phyloP scores from a whole-genome alignment of 1,140 invertebrate genomes.

The Macrobrachium nipponense region DNA sequence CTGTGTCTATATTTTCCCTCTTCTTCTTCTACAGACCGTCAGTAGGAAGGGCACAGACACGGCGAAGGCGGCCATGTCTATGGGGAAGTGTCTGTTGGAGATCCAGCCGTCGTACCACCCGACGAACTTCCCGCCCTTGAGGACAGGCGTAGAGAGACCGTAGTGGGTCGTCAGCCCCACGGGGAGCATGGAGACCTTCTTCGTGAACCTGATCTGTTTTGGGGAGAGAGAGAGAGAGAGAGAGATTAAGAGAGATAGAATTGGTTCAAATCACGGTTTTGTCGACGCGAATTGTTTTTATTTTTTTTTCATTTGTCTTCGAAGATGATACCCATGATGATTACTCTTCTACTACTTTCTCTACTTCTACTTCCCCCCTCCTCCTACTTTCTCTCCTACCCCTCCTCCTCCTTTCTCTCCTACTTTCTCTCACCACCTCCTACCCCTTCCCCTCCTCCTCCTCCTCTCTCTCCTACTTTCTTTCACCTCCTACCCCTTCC shows the following conservation, averaged over 20 bases:
- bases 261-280: background rate
- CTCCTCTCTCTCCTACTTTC: too few relatives aligned
- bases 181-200: conserved; percentile 84
- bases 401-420: conserved; percentile 2
- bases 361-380: background rate
- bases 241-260: conserved; percentile 9
- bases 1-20: too few relatives aligned
- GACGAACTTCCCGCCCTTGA: conserved; percentile 76
- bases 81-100: conserved; percentile 78
- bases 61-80: conserved; percentile 90
- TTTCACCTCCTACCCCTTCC: background rate
- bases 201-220: conserved; percentile 70
- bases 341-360: background rate
- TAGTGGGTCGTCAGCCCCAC: conserved; percentile 80
- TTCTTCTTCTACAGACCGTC: conserved; percentile 65
- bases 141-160: conserved; percentile 75
- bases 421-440: background rate
- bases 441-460: background rate
- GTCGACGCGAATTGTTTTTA: background rate
- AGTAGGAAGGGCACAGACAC: conserved; percentile 71
- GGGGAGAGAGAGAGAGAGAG: conserved; percentile 76
- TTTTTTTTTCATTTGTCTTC: background rate
- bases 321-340: too few relatives aligned
- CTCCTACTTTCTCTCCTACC: background rate
- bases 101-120: conserved; percentile 83